Evolutionary conservation across 2,888 invertebrate genomes (phyloP).

Genomic region (Lepidocyrtoides sp.): DNA sequence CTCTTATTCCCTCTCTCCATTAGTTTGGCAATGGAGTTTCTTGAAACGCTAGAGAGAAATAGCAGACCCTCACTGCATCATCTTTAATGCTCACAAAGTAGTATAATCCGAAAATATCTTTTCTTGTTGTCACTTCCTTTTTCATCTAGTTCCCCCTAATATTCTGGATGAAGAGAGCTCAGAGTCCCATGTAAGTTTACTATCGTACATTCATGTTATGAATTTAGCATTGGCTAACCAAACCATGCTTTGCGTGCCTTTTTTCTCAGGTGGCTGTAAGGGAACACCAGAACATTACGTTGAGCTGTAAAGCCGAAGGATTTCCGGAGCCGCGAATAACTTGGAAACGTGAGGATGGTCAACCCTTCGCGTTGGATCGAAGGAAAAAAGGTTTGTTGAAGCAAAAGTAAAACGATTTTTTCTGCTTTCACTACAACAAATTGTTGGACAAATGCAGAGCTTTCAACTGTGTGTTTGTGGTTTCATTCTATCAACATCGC

Average conservation of each 20-base stretch:
- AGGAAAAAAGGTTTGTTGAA: conserved; percentile 93
- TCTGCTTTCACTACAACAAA: conserved; percentile 65
- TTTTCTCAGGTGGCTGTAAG: conserved; percentile 91
- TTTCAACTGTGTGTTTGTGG: conserved; percentile 35
- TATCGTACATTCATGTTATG: not conserved
- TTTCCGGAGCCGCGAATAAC: conserved; percentile 97
- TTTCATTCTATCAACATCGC: conserved; percentile 26
- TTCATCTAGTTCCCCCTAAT: conserved; percentile 94
- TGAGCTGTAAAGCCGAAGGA: conserved; percentile 94
- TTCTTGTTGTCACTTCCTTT: conserved; percentile 82
- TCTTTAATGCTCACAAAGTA: conserved; percentile 38
- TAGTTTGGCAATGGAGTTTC: not conserved
- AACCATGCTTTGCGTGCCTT: not conserved
- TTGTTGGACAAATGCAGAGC: conserved; percentile 40
- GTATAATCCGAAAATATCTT: conserved; percentile 68
- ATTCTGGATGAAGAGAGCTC: conserved; percentile 97
- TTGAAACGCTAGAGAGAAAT: not conserved
- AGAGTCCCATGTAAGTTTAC: conserved; percentile 90
- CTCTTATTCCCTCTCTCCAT: conserved; percentile 37
- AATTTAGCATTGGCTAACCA: not conserved
- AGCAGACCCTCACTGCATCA: not conserved
- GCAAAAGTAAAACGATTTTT: conserved; percentile 70
- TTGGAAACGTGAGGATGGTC: conserved; percentile 97
- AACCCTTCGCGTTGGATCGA: conserved; percentile 94
- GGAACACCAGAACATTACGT: conserved; percentile 97